phyloP scores from a whole-genome alignment of 2,888 invertebrate species.

The Pteria penguin region DNA sequence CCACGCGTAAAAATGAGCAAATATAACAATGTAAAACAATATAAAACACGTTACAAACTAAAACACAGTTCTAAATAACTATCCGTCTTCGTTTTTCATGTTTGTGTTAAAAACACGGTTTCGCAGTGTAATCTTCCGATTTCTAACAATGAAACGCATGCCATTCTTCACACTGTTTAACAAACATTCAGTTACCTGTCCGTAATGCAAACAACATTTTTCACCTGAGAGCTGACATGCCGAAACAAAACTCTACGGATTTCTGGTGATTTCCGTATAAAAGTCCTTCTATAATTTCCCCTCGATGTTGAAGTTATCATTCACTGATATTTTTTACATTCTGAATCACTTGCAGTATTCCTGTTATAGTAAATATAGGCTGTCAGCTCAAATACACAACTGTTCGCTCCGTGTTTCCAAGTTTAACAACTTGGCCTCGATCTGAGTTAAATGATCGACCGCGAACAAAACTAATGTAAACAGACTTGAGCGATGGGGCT shows the following conservation, averaged over 20 bases:
- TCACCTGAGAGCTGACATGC: conserved; percentile 3
- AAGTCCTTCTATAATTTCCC: too few species aligned
- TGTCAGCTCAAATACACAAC: not conserved
- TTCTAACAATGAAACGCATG: not conserved
- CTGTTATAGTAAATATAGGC: too few species aligned
- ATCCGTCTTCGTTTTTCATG: not conserved
- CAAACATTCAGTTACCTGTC: conserved; percentile 10
- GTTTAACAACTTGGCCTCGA: not conserved
- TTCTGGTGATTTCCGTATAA: too few species aligned
- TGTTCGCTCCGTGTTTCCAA: not conserved
- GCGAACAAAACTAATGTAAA: not conserved
- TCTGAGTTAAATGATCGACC: not conserved
- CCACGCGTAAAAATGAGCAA: too few species aligned
- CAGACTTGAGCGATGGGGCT: too few species aligned
- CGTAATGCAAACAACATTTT: conserved; percentile 7
- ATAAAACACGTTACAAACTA: too few species aligned
- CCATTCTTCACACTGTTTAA: not conserved
- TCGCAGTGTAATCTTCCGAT: not conserved
- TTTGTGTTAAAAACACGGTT: not conserved
- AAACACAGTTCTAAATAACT: too few species aligned
- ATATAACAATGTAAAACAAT: too few species aligned
- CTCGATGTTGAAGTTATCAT: too few species aligned
- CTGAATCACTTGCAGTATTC: too few species aligned
- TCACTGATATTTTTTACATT: too few species aligned
- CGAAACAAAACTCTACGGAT: too few species aligned